These are phyloP conservation scores for Schizopygopsis pylzovi DNA, from an alignment of 2,797 vertebrate species.

Conservation along the genomic window DNA sequence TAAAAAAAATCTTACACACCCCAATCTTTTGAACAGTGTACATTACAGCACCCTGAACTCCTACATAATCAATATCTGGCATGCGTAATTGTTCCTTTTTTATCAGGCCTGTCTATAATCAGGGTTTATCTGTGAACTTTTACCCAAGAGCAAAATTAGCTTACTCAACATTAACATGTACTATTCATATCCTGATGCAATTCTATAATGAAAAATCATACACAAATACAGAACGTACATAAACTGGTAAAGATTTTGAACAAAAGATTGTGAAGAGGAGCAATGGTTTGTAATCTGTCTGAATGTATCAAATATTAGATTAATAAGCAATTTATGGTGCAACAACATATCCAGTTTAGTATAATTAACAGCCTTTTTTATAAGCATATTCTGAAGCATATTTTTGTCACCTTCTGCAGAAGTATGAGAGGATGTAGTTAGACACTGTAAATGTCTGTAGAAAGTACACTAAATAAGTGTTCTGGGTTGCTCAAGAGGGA, in stretches of 20 bases:
- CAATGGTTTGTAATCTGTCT: neutral
- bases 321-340: neutral
- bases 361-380: neutral
- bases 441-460: neutral
- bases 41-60: no score
- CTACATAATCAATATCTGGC: neutral
- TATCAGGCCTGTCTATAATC: neutral
- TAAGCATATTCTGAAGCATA: neutral
- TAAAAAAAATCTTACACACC: neutral
- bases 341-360: neutral
- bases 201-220: neutral
- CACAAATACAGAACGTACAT: neutral
- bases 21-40: neutral
- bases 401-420: neutral
- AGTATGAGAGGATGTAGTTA: neutral
- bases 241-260: neutral
- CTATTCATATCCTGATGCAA: neutral
- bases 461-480: constrained; percentile 1
- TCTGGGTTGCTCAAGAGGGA: constrained; percentile 23
- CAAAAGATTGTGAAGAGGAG: neutral
- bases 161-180: neutral
- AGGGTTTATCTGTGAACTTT: constrained; percentile 36
- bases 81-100: neutral
- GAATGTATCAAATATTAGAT: neutral
- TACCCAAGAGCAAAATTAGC: constrained; percentile 14